Conservation (phyloP, 2,797 vertebrate genomes). For the Kryptopterus vitreolus region DNA sequence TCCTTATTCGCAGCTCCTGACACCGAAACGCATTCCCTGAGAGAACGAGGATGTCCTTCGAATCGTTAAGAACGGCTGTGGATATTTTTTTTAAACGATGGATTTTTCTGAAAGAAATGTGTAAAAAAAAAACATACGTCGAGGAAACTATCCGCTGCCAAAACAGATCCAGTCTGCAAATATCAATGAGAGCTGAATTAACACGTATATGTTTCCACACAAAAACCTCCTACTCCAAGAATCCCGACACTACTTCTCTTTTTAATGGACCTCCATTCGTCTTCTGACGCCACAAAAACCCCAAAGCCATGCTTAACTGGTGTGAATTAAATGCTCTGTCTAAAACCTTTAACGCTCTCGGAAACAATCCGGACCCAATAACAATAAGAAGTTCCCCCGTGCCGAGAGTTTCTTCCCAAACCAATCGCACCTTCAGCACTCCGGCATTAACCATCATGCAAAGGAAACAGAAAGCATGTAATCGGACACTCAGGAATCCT, state of each 20-base stretch:
- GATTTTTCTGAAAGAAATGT: too few relatives aligned
- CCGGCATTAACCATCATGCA: neutral
- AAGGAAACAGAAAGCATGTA: neutral
- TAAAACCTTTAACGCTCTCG: neutral
- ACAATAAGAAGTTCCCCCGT: too few relatives aligned
- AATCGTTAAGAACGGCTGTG: neutral
- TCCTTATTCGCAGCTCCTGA: neutral
- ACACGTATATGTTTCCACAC: too few relatives aligned
- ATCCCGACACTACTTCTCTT: neutral
- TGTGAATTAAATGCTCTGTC: neutral
- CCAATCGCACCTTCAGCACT: neutral
- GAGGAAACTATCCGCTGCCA: neutral
- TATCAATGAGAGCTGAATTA: neutral
- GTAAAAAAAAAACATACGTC: neutral
- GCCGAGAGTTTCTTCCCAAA: neutral
- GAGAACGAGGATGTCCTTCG: neutral
- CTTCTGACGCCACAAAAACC: neutral
- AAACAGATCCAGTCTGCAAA: neutral
- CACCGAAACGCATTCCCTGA: neutral
- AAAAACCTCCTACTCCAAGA: neutral
- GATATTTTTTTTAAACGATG: neutral
- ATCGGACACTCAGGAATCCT: neutral
- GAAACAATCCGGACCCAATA: neutral
- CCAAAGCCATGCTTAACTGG: neutral
- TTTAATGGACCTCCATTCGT: neutral